Conservation (phyloP, 2,113 vertebrate genomes). For the Hystrix cristata region DNA sequence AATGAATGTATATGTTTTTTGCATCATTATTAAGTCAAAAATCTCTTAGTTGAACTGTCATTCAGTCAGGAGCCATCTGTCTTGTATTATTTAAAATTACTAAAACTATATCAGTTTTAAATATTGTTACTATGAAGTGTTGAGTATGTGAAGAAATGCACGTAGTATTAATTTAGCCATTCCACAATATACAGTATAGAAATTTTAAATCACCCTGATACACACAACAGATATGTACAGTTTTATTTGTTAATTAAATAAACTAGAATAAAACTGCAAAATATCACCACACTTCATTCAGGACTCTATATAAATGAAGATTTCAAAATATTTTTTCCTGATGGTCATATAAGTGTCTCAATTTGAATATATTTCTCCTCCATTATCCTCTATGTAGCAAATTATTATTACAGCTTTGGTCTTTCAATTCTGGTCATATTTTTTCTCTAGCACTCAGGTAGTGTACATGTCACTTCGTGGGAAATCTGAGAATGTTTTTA, state of each 20-base stretch:
- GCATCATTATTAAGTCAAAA: neutral
- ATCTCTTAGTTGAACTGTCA: neutral
- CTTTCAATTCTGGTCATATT: neutral
- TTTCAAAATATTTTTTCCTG: neutral
- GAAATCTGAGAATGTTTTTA: neutral
- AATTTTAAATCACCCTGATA: neutral
- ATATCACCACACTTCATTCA: neutral
- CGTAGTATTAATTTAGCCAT: neutral
- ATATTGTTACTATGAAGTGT: neutral
- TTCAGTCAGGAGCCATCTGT: neutral
- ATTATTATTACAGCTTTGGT: neutral
- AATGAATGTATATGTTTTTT: neutral
- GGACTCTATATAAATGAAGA: neutral
- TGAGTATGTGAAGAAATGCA: neutral
- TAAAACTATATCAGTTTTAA: neutral
- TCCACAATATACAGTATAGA: no score
- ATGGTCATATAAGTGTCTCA: neutral
- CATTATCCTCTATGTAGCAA: no score
- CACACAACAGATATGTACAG: neutral
- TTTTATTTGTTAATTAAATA: neutral
- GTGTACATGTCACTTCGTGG: no score
- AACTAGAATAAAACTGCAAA: neutral
- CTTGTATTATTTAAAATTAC: no score
- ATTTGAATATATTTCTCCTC: neutral
- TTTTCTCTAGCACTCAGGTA: neutral